phyloP scores from a whole-genome alignment of 2,113 vertebrate genomes.

The Eublepharis macularius region DNA sequence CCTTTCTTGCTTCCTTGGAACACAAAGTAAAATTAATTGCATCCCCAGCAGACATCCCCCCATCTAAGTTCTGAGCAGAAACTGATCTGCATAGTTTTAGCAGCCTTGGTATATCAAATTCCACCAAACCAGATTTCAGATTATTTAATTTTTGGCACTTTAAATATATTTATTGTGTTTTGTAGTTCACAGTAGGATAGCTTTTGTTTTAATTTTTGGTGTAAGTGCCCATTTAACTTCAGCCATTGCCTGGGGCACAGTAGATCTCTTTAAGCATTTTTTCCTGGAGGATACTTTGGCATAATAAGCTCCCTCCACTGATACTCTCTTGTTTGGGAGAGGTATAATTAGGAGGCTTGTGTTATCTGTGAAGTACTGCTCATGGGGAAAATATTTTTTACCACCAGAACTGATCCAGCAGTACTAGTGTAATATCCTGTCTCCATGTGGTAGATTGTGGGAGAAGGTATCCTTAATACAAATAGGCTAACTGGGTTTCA shows the following conservation, averaged over 20 bases:
- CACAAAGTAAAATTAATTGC: too few relatives aligned
- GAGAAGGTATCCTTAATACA: not conserved
- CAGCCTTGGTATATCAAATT: too few relatives aligned
- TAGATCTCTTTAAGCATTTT: not conserved
- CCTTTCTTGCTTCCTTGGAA: too few relatives aligned
- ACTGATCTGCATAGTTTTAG: too few relatives aligned
- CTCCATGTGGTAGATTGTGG: too few relatives aligned
- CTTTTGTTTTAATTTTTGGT: not conserved
- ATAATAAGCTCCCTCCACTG: not conserved
- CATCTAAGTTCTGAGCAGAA: too few relatives aligned
- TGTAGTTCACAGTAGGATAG: not conserved
- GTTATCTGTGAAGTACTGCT: not conserved
- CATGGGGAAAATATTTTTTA: not conserved
- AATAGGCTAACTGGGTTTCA: not conserved
- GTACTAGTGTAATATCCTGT: not conserved
- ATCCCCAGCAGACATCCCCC: too few relatives aligned
- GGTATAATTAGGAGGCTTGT: not conserved
- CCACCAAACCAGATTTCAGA: not conserved
- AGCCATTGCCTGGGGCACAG: not conserved
- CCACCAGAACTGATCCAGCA: not conserved
- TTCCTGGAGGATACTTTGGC: not conserved
- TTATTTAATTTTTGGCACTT: not conserved
- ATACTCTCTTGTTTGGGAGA: not conserved
- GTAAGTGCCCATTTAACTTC: not conserved
- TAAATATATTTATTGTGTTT: not conserved